These are phyloP conservation scores for Geothlypis trichas DNA, from an alignment of 2,113 vertebrate genomes.

Conservation along the genomic window DNA sequence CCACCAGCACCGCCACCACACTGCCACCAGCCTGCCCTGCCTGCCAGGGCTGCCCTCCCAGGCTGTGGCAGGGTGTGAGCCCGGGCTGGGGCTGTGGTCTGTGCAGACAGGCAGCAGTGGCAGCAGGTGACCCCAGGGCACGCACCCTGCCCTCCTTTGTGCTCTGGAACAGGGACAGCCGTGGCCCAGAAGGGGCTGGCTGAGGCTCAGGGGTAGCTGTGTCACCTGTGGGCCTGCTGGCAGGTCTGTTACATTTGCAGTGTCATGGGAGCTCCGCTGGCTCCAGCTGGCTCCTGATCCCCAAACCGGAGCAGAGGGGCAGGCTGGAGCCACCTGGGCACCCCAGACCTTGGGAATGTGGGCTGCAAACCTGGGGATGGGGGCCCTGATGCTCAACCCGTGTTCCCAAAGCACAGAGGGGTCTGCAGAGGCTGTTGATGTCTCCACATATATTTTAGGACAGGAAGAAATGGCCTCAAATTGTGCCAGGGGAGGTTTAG, in stretches of 20 bases:
- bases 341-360: rapidly evolving
- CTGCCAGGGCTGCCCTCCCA: neutral
- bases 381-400: rapidly evolving
- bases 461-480: neutral
- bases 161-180: neutral
- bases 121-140: neutral
- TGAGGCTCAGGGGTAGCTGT: neutral
- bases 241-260: neutral
- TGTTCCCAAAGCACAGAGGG: neutral
- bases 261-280: neutral
- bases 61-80: neutral
- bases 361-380: neutral
- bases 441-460: neutral
- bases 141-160: neutral
- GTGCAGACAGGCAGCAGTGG: neutral
- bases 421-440: no score
- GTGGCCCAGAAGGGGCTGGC: neutral
- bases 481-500: neutral
- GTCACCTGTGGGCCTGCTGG: neutral
- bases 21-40: neutral
- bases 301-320: neutral
- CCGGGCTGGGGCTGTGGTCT: neutral
- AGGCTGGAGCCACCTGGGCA: neutral
- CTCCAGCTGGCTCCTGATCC: neutral
- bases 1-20: no score